Base-by-base conservation (phyloP, 2,888 invertebrate species). In the Corbicula japonica region DNA sequence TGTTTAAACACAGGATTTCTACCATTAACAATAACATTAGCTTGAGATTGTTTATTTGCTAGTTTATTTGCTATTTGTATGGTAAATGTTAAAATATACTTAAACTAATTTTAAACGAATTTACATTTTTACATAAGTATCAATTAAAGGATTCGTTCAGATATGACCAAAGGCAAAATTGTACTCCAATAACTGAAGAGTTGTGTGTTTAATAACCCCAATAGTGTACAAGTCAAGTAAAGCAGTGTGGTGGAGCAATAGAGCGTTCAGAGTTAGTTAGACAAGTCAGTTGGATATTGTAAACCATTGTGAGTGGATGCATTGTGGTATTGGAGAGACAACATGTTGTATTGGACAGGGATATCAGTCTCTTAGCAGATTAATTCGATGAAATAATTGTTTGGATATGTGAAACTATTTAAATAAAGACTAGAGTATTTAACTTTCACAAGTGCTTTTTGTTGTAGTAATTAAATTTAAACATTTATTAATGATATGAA, bases 121-220 rank as follows among this genome's bases (percentile, higher is more conserved):
- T 54, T 21, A 18, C n/a, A n/a, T n/a, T n/a, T 35, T 61, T 46
- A 69, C 26, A 58, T 30, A 46, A 46, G 58, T 69, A 58, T 58
- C 58, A 56, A 69, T 69, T 69, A 69, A 69, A 46, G 34, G 21
- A 58, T 58, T 44, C 56, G 34, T 38, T 48, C 58, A 56, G 58
- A 69, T 58, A 58, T 69, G 48, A 60, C 69, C 69, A 69, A 58
- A 30, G 69, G 69, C 69, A 69, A 66, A 66, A 41, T n/a, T 52
- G 35, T 38, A 5, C 52, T 28, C 21, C 41, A 26, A 35, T 26
- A 38, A 34, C 52, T 52, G 63, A 44, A 63, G 34, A 48, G 32
- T 48, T 46, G 44, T n/a, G 18, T n/a, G 21, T 28, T 63, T 63
- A 32, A 34, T 18, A 34, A 63, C 61, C 48, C 10, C 23, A 5